Conservation (phyloP, 2,888 invertebrate species). For the Ametastegia equiseti region DNA sequence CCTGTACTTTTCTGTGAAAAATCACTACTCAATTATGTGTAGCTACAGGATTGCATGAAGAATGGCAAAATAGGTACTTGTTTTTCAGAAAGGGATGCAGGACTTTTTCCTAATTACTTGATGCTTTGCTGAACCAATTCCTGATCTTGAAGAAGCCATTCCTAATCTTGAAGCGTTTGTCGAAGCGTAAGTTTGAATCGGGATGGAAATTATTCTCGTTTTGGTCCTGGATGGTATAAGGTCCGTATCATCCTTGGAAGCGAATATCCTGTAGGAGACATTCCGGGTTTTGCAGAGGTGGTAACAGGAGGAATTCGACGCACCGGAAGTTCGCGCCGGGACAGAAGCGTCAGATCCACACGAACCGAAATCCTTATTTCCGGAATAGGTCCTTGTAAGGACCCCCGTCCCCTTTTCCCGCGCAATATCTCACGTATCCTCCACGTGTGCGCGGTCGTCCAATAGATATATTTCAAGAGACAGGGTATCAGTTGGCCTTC, state of each 20-base stretch:
- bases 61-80: neutral
- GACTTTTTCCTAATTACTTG: neutral
- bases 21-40: neutral
- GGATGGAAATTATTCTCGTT: neutral
- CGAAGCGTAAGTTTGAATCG: neutral
- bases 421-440: constrained; percentile 31
- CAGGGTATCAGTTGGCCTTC: constrained; percentile 32
- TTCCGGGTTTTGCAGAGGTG: neutral
- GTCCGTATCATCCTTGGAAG: neutral
- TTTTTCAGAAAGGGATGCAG: neutral
- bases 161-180: neutral
- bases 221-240: neutral
- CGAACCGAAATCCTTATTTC: constrained; percentile 40
- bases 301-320: neutral
- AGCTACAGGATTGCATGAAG: neutral
- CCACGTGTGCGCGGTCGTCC: neutral
- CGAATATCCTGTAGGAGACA: constrained; percentile 6
- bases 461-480: constrained; percentile 31
- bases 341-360: constrained; percentile 15
- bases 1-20: no score
- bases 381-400: constrained; percentile 35
- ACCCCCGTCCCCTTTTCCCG: constrained; percentile 1
- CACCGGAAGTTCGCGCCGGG: constrained; percentile 37
- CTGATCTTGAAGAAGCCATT: neutral
- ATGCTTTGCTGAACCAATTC: no score